Base-by-base conservation (phyloP, 2,797 vertebrate species). In the Scomberomorus guttatus region DNA sequence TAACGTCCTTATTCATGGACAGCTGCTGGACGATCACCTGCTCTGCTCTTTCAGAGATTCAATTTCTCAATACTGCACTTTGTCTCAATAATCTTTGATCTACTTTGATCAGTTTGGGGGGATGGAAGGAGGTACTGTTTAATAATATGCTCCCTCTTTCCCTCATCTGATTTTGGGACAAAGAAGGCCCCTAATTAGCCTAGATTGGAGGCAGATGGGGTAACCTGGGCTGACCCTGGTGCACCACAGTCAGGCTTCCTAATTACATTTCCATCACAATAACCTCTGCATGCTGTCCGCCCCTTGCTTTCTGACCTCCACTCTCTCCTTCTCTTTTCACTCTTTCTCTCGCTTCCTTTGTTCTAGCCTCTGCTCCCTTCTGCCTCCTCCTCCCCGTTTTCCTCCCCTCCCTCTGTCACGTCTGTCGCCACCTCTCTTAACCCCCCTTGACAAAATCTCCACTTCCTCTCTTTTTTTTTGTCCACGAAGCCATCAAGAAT, bases 181-280 rank as follows among this genome's bases (percentile, higher is more conserved):
- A 96, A 96, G 93, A 89, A 91, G 77, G 69, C 75, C 89, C 87
- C 90, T 95, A 96, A 96, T 96, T 96, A 96, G 91, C 92, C 91
- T 85, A 87, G 92, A 95, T 95, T 91, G 92, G 85, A 93, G 93
- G 94, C 96, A 96, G 96, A 96, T 96, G 96, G 96, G 94, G 89
- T 94, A 94, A 94, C 93, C 93, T 91, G 90, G 81, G 84, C 92
- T 95, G 95, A 96, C 94, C 94, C 91, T 80, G 22, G 52, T 90
- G 91, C 89, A 80, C 87, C 87, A 59, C 90, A 90, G 93, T 92
- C 92, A 79, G 88, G 86, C 92, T 91, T 91, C 89, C 93, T 96
- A 95, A 96, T 96, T 95, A 94, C 95, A 96, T 96, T 96, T 96
- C 95, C 96, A 96, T 96, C 93, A 96, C 95, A 96, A 96, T 94